These are phyloP conservation scores for Mystacornis crossleyi DNA, from an alignment of 2,113 vertebrate species.

Conservation along the genomic window DNA sequence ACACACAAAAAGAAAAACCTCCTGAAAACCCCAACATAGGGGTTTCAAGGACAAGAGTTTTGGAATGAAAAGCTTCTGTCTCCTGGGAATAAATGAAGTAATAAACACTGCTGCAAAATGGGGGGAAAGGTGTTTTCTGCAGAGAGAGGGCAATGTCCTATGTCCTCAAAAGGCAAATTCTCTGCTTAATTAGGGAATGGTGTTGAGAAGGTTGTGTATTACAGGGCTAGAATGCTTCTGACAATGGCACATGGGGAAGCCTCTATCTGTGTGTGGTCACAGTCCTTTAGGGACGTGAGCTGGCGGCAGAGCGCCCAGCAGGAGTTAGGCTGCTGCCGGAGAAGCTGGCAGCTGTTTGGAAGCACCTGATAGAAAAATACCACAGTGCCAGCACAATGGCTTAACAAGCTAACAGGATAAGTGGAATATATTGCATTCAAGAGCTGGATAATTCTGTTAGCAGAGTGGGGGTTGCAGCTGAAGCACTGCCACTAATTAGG, in stretches of 20 bases:
- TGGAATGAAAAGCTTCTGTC: neutral
- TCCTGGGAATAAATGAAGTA: neutral
- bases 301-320: rapidly evolving
- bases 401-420: constrained; percentile 36
- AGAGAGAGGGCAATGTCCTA: neutral
- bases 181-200: neutral
- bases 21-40: too few species aligned
- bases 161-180: neutral
- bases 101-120: neutral
- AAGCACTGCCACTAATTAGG: constrained; percentile 19
- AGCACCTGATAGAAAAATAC: neutral
- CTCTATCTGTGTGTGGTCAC: neutral
- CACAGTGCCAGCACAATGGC: neutral
- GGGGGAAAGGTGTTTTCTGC: neutral
- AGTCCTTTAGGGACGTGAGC: neutral
- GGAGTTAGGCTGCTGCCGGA: neutral
- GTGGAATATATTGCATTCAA: neutral
- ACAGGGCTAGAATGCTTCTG: neutral
- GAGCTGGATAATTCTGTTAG: constrained; percentile 33
- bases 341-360: neutral
- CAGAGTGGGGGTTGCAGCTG: neutral
- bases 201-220: neutral
- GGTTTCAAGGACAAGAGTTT: neutral
- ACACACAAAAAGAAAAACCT: too few species aligned
- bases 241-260: rapidly evolving